Evolutionary conservation across 2,888 invertebrate genomes (phyloP), one percentile per base, ranked within the genome.

Genomic region (Hyles lineata): DNA sequence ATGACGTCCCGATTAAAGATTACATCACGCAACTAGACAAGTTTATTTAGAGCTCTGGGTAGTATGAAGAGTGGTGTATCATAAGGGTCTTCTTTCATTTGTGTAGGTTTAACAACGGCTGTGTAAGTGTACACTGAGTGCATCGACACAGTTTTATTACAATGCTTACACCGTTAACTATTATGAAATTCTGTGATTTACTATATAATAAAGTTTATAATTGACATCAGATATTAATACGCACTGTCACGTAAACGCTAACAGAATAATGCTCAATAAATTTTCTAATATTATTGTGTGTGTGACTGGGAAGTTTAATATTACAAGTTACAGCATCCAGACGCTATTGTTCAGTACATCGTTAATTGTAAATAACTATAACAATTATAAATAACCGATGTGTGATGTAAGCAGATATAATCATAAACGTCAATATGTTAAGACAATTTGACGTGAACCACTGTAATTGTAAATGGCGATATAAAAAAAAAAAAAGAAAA

Each of bases 1-100:
- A 72, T 67, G 63, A 72, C 67, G 35, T 67, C 63, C 58, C 58
- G 58, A 72, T 67, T 72, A 67, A 63, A 43, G 67, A 50, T 67
- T 58, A 72, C 63, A 67, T 63, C 32, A 63, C 55, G 19, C 29
- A 23, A 67, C 17, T 17, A 58, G 21, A 6, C 72, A 35, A 72
- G 4, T 52, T 58, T 72, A 58, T 19, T 23, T 23, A 25, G 67
- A 23, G 21, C 32, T 25, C 17, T 63, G 55, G 17, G 4, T 1
- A 35, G 55, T 58, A 72, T 35, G 19, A 32, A 23, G 9, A 9
- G 19, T 25, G 50, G 23, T 55, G 23, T 35, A 32, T 19, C 29
- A 21, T 9, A 55, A n/a, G 71, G 32, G 52, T 17, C 61, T 19
- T 58, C 17, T 32, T 35, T 63, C 19, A 55, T 63, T 63, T 55